Evolutionary conservation across 2,113 vertebrate genomes (phyloP).

Genomic region (Odocoileus virginianus): DNA sequence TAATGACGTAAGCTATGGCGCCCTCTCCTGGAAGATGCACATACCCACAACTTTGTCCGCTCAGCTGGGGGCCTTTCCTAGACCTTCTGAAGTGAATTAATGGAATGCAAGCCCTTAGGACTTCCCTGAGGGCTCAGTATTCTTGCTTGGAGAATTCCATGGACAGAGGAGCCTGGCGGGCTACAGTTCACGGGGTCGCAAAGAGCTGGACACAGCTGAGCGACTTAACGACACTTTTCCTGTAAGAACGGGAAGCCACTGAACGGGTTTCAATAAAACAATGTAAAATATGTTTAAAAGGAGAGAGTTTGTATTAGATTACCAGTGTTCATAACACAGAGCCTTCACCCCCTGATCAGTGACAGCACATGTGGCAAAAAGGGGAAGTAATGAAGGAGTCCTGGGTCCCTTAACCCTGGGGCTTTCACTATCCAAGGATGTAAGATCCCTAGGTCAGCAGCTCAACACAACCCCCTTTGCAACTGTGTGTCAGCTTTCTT

Average conservation of each 20-base stretch:
- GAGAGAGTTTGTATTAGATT: neutral
- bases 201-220: neutral
- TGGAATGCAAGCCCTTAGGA: neutral
- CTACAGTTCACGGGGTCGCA: neutral
- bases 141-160: neutral
- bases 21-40: neutral
- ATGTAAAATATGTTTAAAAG: neutral
- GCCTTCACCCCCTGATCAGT: too few relatives aligned
- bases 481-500: neutral
- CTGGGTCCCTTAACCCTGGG: neutral
- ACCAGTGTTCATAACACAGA: neutral
- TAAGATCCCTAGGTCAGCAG: neutral
- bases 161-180: neutral
- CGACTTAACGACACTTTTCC: neutral
- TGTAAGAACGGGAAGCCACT: neutral
- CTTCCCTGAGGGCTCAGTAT: neutral
- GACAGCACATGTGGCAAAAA: neutral
- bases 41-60: neutral
- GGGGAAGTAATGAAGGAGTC: too few relatives aligned
- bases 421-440: rapidly evolving
- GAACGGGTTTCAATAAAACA: neutral
- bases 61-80: neutral
- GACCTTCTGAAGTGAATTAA: neutral
- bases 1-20: neutral
- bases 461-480: neutral